Evolutionary conservation across 2,797 vertebrate genomes (phyloP).

Genomic region (Gymnothorax javanicus): DNA sequence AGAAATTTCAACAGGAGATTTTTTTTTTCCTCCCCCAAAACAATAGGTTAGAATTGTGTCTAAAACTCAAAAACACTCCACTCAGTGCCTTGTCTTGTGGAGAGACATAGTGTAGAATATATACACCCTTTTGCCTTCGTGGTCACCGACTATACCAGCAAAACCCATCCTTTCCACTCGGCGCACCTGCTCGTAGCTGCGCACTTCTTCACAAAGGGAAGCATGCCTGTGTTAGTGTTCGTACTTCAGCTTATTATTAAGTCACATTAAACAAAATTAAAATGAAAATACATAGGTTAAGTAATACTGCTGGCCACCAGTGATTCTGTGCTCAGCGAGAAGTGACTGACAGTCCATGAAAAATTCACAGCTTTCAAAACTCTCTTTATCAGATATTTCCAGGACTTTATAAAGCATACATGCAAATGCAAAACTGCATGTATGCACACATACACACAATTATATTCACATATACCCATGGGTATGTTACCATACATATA

Average conservation of each 20-base stretch:
- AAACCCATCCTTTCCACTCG: slow-evolving; percentile 6
- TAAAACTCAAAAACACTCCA: slow-evolving; percentile 24
- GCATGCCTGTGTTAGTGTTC: not conserved
- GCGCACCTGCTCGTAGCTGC: not conserved
- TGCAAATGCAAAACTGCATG: slow-evolving; percentile 41
- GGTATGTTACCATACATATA: slow-evolving; percentile 48
- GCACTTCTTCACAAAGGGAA: not conserved
- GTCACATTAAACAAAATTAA: slow-evolving; percentile 24
- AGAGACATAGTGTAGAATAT: slow-evolving; percentile 43
- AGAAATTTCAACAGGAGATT: slow-evolving; percentile 31
- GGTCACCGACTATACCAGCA: slow-evolving; percentile 28
- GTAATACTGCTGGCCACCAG: slow-evolving; percentile 28
- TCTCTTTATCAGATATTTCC: slow-evolving; percentile 21
- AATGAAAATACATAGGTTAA: slow-evolving; percentile 35
- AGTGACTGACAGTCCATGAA: slow-evolving; percentile 9
- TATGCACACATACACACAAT: slow-evolving; percentile 29
- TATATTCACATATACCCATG: slow-evolving; percentile 42
- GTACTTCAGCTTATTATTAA: not conserved
- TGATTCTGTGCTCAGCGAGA: not conserved
- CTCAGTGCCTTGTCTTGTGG: slow-evolving; percentile 25
- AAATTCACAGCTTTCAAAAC: slow-evolving; percentile 40
- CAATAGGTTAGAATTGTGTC: not conserved
- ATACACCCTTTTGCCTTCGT: slow-evolving; percentile 39
- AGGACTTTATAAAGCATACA: not conserved
- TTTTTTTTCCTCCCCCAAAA: not conserved